These are phyloP conservation scores for sheep (Ovis aries) DNA, from an alignment of 2,113 vertebrate species.

Conservation along the genomic window DNA sequence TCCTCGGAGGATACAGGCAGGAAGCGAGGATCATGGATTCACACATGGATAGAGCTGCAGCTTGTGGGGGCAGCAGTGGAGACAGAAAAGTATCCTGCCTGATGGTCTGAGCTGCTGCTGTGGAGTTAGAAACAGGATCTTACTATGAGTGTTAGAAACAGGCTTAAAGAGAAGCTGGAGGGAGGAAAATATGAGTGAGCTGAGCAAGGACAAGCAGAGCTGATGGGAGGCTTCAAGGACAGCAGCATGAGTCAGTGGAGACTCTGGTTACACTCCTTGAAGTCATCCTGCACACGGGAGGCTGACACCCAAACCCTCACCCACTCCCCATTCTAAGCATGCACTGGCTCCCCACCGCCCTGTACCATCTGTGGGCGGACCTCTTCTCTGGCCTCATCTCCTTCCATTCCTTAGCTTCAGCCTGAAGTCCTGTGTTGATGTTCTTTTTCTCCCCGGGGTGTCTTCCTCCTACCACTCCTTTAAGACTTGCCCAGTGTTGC, in stretches of 20 bases:
- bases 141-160: neutral
- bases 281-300: neutral
- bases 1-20: neutral
- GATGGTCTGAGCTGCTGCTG: neutral
- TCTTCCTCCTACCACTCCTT: neutral
- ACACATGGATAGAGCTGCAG: neutral
- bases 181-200: neutral
- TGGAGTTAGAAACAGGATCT: neutral
- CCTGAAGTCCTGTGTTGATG: fast-evolving
- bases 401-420: neutral
- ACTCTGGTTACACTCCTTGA: neutral
- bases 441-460: neutral
- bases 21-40: neutral
- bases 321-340: fast-evolving
- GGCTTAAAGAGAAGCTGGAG: neutral
- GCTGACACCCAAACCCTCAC: neutral
- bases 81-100: neutral
- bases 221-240: neutral
- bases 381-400: neutral
- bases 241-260: neutral
- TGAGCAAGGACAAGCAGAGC: neutral
- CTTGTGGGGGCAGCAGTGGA: neutral
- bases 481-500: neutral
- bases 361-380: fast-evolving
- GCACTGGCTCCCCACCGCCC: neutral